Base-by-base conservation (phyloP, 2,888 invertebrate genomes). In the Diachrysia chrysitis region DNA sequence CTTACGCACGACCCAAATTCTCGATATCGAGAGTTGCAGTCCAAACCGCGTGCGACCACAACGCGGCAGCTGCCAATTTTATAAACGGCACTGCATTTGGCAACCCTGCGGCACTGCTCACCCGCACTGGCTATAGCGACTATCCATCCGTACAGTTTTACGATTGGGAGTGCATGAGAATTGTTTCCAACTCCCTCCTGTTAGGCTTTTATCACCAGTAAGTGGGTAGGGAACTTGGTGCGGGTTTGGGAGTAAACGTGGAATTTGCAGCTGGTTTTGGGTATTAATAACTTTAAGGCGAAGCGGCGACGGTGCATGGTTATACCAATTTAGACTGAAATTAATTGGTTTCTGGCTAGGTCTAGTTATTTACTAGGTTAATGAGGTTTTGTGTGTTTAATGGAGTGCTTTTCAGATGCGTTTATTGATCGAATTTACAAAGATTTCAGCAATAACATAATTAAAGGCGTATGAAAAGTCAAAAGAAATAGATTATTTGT, bases 1-100 rank as follows among this genome's bases (percentile, higher is more conserved):
- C 53, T 71, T 66, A 73, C 63, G 56, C 32, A 71, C 71, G 48
- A 65, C 35, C 42, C 10, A 54, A 66, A 73, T 29, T 57, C 51
- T 51, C 29, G 21, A 61, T 70, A 73, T 67, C 60, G 70, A 76
- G 32, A 55, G 69, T 64, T 48, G 55, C 61, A 59, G 69, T 69
- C 69, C 63, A 78, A 81, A 81, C 79, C 69, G 59, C 72, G 67
- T 60, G 6, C 55, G 42, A 58, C 66, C 76, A 67, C 79, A 73
- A 71, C 79, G 62, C 58, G 61, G 37, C 59, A 65, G 71, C 71
- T 81, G 79, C 79, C 79, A 80, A 79, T 79, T 76, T 81, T 76
- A 74, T 79, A 69, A 80, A 79, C 69, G 61, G 58, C 54, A 66
- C 57, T 71, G 64, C 76, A 79, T 81, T 80, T 80, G 80, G 80